phyloP scores from a whole-genome alignment of 1,140 invertebrate genomes.

The Macrotrachela quadricornifera region DNA sequence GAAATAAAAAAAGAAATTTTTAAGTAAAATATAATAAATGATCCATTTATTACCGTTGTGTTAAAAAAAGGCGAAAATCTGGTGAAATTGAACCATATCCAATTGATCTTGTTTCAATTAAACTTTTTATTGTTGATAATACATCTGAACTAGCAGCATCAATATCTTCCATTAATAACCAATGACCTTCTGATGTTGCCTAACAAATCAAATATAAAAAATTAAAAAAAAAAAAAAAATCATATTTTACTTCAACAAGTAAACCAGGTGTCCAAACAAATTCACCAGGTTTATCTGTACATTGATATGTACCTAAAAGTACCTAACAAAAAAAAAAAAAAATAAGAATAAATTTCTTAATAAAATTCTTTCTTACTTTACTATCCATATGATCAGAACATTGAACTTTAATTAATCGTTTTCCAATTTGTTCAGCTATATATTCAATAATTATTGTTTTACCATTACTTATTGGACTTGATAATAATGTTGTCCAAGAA shows the following conservation, averaged over 20 bases:
- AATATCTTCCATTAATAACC: constrained; percentile 85
- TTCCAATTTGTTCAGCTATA: constrained; percentile 53
- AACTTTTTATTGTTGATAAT: constrained; percentile 55
- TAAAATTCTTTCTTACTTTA: constrained; percentile 34
- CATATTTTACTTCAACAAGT: background rate
- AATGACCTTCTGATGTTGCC: constrained; percentile 63
- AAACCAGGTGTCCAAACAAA: constrained; percentile 81
- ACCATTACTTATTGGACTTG: constrained; percentile 63
- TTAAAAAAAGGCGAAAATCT: constrained; percentile 6
- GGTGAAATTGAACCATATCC: background rate
- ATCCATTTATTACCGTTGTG: background rate
- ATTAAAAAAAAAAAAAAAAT: constrained; percentile 3
- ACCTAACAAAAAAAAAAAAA: constrained; percentile 32
- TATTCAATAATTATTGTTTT: constrained; percentile 77
- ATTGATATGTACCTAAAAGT: constrained; percentile 74
- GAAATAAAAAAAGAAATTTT: too few relatives aligned
- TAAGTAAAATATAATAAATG: too few relatives aligned
- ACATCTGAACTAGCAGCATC: constrained; percentile 79
- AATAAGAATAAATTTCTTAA: background rate
- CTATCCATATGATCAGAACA: constrained; percentile 92
- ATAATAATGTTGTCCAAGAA: too few relatives aligned
- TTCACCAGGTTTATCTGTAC: constrained; percentile 84
- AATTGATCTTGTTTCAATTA: constrained; percentile 48
- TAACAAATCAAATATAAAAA: constrained; percentile 23
- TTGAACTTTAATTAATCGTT: constrained; percentile 54